Conservation (phyloP, 2,113 vertebrate genomes). For the Chloropsis cyanopogon region DNA sequence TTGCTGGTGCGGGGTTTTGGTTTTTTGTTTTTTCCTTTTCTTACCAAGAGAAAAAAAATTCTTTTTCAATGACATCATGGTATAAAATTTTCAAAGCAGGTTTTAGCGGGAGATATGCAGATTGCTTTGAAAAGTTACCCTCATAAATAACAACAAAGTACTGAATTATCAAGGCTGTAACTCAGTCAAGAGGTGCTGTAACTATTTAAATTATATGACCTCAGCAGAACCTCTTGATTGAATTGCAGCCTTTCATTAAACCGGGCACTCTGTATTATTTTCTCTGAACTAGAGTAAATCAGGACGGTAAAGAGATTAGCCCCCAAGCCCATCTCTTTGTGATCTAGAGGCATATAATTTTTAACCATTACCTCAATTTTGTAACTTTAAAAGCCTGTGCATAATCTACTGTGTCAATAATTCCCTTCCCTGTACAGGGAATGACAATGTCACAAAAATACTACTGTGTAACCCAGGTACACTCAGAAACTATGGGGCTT, state of each 20-base stretch:
- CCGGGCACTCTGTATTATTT: constrained; percentile 57
- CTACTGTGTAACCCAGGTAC: neutral
- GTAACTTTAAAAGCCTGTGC: constrained; percentile 25
- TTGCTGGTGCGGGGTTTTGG: neutral
- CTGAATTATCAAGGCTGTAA: constrained; percentile 67
- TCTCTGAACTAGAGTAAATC: constrained; percentile 51
- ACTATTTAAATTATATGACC: constrained; percentile 70
- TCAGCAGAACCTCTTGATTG: constrained; percentile 68
- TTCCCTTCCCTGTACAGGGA: neutral
- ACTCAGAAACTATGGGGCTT: neutral
- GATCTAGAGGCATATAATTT: constrained; percentile 41
- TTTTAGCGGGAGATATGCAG: constrained; percentile 61
- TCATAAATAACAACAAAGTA: constrained; percentile 75
- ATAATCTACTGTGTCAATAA: constrained; percentile 3
- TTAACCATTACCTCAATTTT: constrained; percentile 43
- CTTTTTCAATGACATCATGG: constrained; percentile 59
- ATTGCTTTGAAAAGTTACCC: constrained; percentile 63
- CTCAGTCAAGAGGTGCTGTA: constrained; percentile 65
- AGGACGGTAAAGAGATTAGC: constrained; percentile 56
- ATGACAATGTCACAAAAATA: constrained; percentile 36
- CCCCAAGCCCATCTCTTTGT: constrained; percentile 51
- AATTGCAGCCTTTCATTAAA: constrained; percentile 71
- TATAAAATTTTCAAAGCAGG: constrained; percentile 63
- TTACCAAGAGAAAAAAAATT: constrained; percentile 34
- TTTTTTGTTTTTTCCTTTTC: neutral